Percentiles rank a stretch among this genome's conserved stretches.
Conservation (phyloP, 2,797 vertebrate genomes). For the Ciconia nigra region DNA sequence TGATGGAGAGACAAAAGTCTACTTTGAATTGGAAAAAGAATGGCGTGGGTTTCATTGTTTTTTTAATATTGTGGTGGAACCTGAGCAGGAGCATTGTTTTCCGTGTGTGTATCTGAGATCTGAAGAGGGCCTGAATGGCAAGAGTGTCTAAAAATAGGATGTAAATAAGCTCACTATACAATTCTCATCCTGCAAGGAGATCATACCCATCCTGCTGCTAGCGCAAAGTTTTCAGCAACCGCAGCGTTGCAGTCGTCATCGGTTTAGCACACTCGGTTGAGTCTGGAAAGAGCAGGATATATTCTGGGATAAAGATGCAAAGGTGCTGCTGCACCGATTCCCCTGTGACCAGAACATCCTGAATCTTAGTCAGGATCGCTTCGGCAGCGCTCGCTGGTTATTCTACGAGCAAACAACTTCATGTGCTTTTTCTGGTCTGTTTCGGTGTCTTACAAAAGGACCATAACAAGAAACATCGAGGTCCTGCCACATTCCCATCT, state of each 20-base stretch:
- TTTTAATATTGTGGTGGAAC: background rate
- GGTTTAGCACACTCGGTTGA: background rate
- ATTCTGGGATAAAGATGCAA: background rate
- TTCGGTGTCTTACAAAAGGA: background rate
- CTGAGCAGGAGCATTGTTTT: background rate
- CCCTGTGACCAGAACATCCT: background rate
- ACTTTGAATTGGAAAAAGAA: background rate
- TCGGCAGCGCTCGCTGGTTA: background rate
- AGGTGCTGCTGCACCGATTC: rapidly evolving
- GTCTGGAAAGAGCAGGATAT: background rate
- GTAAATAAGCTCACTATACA: background rate
- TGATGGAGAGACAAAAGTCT: background rate
- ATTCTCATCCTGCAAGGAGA: background rate
- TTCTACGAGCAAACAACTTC: background rate
- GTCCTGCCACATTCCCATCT: background rate
- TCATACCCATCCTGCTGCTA: background rate
- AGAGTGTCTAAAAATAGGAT: background rate
- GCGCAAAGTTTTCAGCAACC: background rate
- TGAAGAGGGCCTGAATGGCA: background rate
- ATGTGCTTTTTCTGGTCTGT: background rate
- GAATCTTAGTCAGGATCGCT: background rate
- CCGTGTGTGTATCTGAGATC: rapidly evolving
- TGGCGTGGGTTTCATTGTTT: rapidly evolving
- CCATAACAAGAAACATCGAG: background rate
- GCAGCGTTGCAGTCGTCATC: rapidly evolving